Conservation (phyloP, 2,113 vertebrate genomes). For the Rattus norvegicus region DNA sequence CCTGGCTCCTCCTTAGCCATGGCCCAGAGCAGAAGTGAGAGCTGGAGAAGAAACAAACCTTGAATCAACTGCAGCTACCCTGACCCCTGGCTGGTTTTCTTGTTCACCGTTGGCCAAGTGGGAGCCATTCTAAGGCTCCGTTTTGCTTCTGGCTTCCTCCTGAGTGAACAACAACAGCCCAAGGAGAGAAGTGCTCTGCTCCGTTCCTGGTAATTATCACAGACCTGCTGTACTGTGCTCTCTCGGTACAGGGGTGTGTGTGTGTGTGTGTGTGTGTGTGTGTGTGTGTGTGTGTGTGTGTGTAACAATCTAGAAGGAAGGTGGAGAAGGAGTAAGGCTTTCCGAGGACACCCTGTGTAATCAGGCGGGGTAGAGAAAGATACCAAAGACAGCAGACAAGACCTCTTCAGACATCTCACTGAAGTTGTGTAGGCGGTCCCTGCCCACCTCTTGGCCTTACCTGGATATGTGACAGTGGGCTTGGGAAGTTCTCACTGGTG, state of each 20-base stretch:
- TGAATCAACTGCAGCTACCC: not conserved
- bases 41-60: not conserved
- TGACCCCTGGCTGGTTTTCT: not conserved
- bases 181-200: not conserved
- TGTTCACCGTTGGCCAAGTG: too few species aligned
- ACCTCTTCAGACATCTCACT: not conserved
- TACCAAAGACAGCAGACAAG: not conserved
- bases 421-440: not conserved
- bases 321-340: not conserved
- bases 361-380: not conserved
- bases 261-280: too few species aligned
- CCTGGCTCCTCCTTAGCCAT: not conserved
- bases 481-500: not conserved
- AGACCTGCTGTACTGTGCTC: fast-evolving
- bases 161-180: not conserved
- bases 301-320: not conserved
- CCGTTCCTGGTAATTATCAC: not conserved
- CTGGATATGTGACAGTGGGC: not conserved
- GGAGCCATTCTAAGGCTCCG: not conserved
- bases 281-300: fast-evolving
- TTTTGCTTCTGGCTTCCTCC: not conserved
- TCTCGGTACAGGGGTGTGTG: fast-evolving
- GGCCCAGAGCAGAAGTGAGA: not conserved
- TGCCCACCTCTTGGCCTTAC: not conserved
- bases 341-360: fast-evolving